Conservation (phyloP, 1,140 invertebrate genomes). For the Sitophilus oryzae region DNA sequence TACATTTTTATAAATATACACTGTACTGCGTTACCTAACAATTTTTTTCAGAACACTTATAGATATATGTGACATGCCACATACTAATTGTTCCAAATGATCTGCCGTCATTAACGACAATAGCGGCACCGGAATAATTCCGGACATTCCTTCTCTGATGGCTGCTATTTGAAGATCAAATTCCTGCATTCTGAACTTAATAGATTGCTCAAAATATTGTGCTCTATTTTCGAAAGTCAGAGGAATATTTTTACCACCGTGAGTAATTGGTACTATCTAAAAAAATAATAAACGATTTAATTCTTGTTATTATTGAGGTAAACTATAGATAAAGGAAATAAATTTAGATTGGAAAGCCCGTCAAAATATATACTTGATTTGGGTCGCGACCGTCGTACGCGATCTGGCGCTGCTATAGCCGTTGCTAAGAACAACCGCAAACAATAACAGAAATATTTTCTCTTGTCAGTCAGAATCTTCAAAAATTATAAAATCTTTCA, state of each 20-base stretch:
- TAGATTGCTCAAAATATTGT: conserved; percentile 57
- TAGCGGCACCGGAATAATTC: conserved; percentile 60
- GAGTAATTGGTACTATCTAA: conserved; percentile 53
- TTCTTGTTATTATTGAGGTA: neutral
- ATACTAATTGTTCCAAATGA: conserved; percentile 60
- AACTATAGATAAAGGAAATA: too few relatives aligned
- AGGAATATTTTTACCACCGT: conserved; percentile 55
- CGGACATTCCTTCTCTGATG: conserved; percentile 60
- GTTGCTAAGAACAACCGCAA: too few relatives aligned
- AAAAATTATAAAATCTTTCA: too few relatives aligned
- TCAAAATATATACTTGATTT: too few relatives aligned
- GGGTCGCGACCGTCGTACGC: too few relatives aligned
- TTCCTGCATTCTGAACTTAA: conserved; percentile 58
- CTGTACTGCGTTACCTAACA: conserved; percentile 54
- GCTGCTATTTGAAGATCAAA: conserved; percentile 59
- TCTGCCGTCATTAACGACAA: conserved; percentile 56
- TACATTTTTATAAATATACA: too few relatives aligned
- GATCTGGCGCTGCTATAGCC: too few relatives aligned
- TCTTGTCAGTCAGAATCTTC: neutral
- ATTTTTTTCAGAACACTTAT: conserved; percentile 58
- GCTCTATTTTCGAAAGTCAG: conserved; percentile 57
- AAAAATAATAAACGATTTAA: conserved; percentile 8
- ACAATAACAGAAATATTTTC: too few relatives aligned
- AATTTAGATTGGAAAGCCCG: too few relatives aligned
- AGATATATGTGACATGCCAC: conserved; percentile 60